Base-by-base conservation (phyloP, 1,140 invertebrate genomes). In the Eupristina koningsbergeri region DNA sequence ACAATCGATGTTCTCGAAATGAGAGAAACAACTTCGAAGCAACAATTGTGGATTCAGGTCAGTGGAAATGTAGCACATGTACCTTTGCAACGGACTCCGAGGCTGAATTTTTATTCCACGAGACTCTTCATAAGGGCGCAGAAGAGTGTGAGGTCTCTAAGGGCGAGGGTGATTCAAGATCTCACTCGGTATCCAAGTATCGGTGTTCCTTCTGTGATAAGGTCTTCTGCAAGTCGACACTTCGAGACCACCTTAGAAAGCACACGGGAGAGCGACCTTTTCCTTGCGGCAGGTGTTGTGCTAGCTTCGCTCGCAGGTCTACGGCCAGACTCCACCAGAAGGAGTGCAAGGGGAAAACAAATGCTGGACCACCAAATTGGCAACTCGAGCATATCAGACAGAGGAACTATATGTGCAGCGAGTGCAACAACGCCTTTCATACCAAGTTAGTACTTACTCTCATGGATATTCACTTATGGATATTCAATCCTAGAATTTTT, bases 251-350 rank as follows among this genome's bases (percentile, higher is more conserved):
- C 88, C 91, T 97, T 63, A 93, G 95, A 36, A 93, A 93, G 45
- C 96, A 96, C 87, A 97, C 96, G 0, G 94, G 95, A 31, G 97
- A 98, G 88, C 95, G 96, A 85, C 96, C 96, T 0, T 97, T 94
- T 85, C 88, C 93, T 31, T 97, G 96, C 84, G 81, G 87, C 0
- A 90, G 92, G 0, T 97, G 96, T 88, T 87, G 87, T 0, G 88
- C 92, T 0, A 93, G 94, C 58, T 98, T 98, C 88, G 94, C 94
- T 0, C 92, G 94, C 29, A 93, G 94, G 85, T 94, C 93, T 41
- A 94, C 94, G 86, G 90, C 95, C 11, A 89, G 85, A 64, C 86
- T 77, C 71, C 92, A 93, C 81, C 81, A 84, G 11, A 88, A 81
- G 41, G 53, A 85, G 26, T 93, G 91, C 80, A 13, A 31, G 31